Conservation (phyloP, 1,140 invertebrate genomes). For the Theocolax elegans region DNA sequence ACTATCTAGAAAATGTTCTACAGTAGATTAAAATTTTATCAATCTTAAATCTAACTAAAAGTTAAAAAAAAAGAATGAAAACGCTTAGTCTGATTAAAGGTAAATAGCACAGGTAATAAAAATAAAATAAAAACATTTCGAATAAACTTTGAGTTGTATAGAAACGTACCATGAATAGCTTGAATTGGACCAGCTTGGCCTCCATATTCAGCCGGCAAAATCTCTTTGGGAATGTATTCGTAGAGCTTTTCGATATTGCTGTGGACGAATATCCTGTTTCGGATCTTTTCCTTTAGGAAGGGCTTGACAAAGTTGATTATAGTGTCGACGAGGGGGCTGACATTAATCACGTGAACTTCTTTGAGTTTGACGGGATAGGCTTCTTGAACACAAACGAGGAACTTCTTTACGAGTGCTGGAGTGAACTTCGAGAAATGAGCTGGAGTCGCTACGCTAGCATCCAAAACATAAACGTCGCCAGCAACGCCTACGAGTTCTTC, state of each 20-base stretch:
- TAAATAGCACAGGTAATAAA: too few relatives aligned
- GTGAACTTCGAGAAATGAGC: constrained; percentile 82
- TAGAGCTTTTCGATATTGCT: constrained; percentile 78
- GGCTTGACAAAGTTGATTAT: constrained; percentile 86
- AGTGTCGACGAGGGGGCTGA: constrained; percentile 82
- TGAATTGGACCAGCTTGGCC: constrained; percentile 77
- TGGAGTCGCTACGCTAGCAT: constrained; percentile 79
- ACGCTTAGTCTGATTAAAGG: too few relatives aligned
- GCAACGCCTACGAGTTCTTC: constrained; percentile 82
- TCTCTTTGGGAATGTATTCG: constrained; percentile 79
- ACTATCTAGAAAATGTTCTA: too few relatives aligned
- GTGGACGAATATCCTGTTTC: constrained; percentile 83
- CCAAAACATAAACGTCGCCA: constrained; percentile 83
- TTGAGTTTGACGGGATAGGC: constrained; percentile 88
- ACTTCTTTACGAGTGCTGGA: constrained; percentile 81
- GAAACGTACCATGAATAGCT: constrained; percentile 78
- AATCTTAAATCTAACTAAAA: too few relatives aligned
- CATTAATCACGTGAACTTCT: constrained; percentile 86
- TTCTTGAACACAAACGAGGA: constrained; percentile 84
- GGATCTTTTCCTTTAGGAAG: constrained; percentile 87
- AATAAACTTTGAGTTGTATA: too few relatives aligned
- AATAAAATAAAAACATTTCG: too few relatives aligned
- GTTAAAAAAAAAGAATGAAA: too few relatives aligned
- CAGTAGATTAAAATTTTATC: too few relatives aligned
- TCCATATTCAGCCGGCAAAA: constrained; percentile 83